Evolutionary conservation across 2,888 invertebrate genomes (phyloP), one percentile per base, ranked within the genome.

Genomic region (Trilocha varians): DNA sequence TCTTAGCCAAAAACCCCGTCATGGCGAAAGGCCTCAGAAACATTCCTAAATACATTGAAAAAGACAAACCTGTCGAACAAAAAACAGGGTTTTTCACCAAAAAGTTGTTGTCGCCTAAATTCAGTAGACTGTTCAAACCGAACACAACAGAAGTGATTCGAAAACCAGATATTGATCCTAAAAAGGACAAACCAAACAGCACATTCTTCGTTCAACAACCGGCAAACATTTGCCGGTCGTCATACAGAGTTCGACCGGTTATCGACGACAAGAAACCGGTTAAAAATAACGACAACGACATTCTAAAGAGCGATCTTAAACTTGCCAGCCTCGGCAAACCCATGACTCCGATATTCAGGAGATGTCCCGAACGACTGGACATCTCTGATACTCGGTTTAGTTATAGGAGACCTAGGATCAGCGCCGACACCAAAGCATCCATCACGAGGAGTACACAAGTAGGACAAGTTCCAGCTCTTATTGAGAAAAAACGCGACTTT

Each of bases 331-430:
- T 80, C 58, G 85, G 85, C 0, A 84, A 83, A 41, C 86, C 85
- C 0, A 80, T 85, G 82, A 87, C 87, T 5, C 87, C 87, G 0
- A 76, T 78, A 47, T 82, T 87, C 53, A 59, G 83, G 3, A 48
- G 87, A 4, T 75, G 25, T 25, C 25, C 25, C 25, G 25, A 25
- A 6, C 25, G 25, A 6, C 64, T 75, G 0, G 77, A 78, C 5
- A 75, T 76, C 44, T 73, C 68, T 0, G 82, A 79, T 44, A 78
- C 73, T 0, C 52, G 86, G 14, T 85, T 70, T 61, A 87, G 87
- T 45, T 85, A 66, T 41, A 50, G 86, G 13, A 54, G 69, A 13
- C 32, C 63, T 45, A 70, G 67, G 35, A 73, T 73, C 15, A 78
- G 77, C 48, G 50, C 48, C 14, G 39, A 50, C 0, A 52, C 55